A percentile compares a stretch with the other conserved stretches of the same genome.
Conservation (phyloP, 2,797 vertebrate genomes). For the Aselliscus stoliczkanus region DNA sequence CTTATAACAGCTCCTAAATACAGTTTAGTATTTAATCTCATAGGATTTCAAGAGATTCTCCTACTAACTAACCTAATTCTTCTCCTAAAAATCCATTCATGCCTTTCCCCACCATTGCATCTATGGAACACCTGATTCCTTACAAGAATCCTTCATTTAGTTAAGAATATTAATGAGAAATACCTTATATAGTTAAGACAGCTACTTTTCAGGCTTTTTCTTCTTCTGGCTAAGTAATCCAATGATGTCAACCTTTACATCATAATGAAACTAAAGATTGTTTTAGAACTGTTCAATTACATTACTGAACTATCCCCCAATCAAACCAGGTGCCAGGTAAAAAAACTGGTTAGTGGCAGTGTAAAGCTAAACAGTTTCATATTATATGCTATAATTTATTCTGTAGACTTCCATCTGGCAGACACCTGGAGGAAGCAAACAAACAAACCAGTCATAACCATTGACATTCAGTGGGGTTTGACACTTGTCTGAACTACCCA, state of each 20-base stretch:
- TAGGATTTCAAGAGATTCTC: neutral
- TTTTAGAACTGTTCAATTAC: slow-evolving; percentile 43
- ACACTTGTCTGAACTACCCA: neutral
- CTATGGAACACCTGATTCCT: neutral
- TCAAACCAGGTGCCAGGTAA: slow-evolving; percentile 23
- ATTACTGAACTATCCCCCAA: neutral
- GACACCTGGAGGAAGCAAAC: neutral
- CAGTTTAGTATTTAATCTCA: neutral
- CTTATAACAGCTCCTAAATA: neutral
- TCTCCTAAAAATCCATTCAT: neutral
- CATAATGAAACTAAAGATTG: slow-evolving; percentile 46
- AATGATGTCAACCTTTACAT: slow-evolving; percentile 30
- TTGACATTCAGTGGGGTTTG: neutral
- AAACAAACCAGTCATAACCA: neutral
- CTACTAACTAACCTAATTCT: neutral
- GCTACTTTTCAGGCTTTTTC: slow-evolving; percentile 2
- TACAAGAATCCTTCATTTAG: neutral
- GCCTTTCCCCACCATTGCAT: neutral
- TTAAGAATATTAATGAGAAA: neutral
- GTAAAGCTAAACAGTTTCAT: neutral
- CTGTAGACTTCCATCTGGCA: slow-evolving; percentile 21
- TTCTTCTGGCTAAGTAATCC: neutral
- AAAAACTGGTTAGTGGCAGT: neutral
- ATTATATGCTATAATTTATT: neutral
- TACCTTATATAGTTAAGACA: neutral